Evolutionary conservation across 1,140 invertebrate genomes (phyloP).

Genomic region (Aphis gossypii): DNA sequence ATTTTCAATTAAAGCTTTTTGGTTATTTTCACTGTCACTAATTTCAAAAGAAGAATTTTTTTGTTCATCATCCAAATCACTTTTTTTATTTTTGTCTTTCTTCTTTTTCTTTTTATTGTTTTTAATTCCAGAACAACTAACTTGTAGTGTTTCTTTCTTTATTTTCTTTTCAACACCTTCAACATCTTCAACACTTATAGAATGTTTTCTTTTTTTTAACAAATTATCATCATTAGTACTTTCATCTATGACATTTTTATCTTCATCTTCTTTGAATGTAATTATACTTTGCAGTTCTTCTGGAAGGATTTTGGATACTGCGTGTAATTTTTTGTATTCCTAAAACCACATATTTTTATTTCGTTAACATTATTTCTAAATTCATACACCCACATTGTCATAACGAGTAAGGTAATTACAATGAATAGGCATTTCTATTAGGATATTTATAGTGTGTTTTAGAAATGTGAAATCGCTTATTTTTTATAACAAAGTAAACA

Average conservation of each 20-base stretch:
- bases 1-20: conserved; percentile 27
- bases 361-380: background rate
- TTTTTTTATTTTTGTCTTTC: conserved; percentile 63
- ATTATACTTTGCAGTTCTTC: conserved; percentile 56
- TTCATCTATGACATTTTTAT: conserved; percentile 61
- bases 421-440: background rate
- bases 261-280: conserved; percentile 60
- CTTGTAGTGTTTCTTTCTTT: background rate
- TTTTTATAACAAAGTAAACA: too few species aligned
- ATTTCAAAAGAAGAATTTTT: conserved; percentile 38
- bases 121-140: background rate
- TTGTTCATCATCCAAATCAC: background rate
- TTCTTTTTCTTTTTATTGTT: conserved; percentile 62
- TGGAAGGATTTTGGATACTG: conserved; percentile 36
- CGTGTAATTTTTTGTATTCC: conserved; percentile 46
- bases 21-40: conserved; percentile 42
- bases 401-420: background rate
- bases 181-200: background rate
- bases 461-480: too few species aligned
- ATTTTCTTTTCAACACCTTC: conserved; percentile 29
- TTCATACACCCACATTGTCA: background rate
- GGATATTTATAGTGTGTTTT: too few species aligned
- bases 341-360: background rate
- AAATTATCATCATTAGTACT: background rate
- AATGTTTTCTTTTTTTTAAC: conserved; percentile 44